phyloP scores from a whole-genome alignment of 2,797 vertebrate genomes.

The Zalophus californianus region DNA sequence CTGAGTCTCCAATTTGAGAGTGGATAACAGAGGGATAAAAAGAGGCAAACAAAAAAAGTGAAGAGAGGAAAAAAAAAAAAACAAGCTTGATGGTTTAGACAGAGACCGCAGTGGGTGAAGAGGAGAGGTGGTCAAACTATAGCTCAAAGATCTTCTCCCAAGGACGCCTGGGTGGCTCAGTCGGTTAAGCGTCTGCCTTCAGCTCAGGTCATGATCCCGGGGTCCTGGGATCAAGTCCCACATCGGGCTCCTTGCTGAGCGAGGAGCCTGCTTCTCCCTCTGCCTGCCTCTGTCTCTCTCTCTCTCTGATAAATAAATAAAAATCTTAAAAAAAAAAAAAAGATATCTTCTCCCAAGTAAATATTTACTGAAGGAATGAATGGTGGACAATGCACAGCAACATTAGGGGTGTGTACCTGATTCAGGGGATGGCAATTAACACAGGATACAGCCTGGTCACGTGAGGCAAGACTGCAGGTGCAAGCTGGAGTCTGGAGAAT shows the following conservation, averaged over 20 bases:
- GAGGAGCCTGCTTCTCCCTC: too few species aligned
- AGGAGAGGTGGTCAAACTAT: neutral
- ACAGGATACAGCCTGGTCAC: rapidly evolving
- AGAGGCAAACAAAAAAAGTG: neutral
- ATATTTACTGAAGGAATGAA: neutral
- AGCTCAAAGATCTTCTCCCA: neutral
- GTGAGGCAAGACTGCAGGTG: neutral
- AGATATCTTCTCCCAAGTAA: neutral
- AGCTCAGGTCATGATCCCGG: too few species aligned
- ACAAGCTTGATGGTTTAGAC: neutral
- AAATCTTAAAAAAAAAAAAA: too few species aligned
- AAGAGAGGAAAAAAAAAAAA: neutral
- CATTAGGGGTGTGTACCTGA: too few species aligned
- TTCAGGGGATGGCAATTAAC: neutral
- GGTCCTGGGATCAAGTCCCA: too few species aligned
- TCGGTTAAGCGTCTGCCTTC: too few species aligned
- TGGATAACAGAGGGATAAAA: rapidly evolving
- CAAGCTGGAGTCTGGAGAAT: neutral
- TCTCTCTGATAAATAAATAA: too few species aligned
- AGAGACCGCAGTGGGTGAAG: neutral
- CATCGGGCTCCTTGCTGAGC: too few species aligned
- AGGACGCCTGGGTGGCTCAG: too few species aligned
- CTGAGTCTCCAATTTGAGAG: too few species aligned
- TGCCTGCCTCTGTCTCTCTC: too few species aligned
- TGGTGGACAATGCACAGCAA: neutral